A percentile compares a stretch with the other conserved stretches of the same genome.
phyloP scores from a whole-genome alignment of 2,888 invertebrate species.

The Erpobdella octoculata region DNA sequence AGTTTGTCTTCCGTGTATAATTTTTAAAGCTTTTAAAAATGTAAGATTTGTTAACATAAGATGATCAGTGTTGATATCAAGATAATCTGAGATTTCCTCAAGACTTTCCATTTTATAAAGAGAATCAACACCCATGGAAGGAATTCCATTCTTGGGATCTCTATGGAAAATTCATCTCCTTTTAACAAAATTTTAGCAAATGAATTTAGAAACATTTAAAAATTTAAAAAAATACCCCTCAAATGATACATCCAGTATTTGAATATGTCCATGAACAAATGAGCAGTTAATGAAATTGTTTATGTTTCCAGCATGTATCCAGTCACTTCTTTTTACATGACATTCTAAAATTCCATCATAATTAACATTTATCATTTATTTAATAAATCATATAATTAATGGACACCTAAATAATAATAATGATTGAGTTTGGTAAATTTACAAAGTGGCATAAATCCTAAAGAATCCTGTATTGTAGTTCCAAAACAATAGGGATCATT shows the following conservation, averaged over 20 bases:
- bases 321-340: neutral
- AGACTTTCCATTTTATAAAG: neutral
- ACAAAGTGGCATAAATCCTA: no score
- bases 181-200: neutral
- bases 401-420: no score
- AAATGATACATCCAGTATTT: neutral
- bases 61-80: neutral
- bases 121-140: neutral
- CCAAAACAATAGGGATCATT: no score
- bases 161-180: neutral
- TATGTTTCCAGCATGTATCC: neutral
- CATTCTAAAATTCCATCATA: no score
- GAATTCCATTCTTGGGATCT: neutral
- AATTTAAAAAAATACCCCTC: neutral
- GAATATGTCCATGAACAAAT: neutral
- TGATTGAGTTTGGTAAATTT: no score
- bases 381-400: no score
- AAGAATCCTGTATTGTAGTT: no score
- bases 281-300: neutral
- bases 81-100: neutral
- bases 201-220: no score
- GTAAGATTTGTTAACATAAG: neutral
- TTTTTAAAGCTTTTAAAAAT: neutral
- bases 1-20: neutral
- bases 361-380: no score